Conservation (phyloP, 2,797 vertebrate genomes). For the Australoheros facetus region DNA sequence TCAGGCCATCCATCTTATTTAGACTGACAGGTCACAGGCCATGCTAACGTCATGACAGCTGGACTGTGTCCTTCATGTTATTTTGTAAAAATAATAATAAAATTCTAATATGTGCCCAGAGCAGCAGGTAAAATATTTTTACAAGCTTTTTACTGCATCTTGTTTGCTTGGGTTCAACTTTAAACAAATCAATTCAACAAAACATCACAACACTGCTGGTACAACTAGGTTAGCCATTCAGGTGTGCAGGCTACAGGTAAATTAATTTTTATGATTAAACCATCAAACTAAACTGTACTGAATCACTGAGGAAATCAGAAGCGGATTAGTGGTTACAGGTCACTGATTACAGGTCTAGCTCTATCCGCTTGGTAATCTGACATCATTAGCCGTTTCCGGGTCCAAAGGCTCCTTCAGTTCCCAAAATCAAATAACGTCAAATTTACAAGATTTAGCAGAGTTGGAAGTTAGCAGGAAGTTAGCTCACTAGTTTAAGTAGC, state of each 20-base stretch:
- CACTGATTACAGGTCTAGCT: neutral
- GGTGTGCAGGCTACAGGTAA: neutral
- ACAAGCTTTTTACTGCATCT: neutral
- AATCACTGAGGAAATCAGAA: neutral
- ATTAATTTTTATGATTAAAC: neutral
- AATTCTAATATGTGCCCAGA: neutral
- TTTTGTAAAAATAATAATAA: conserved; percentile 4
- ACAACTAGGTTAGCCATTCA: neutral
- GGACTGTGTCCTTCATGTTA: conserved; percentile 60
- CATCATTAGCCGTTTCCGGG: neutral
- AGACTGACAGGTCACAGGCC: conserved; percentile 69
- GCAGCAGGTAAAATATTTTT: neutral
- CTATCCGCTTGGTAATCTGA: neutral
- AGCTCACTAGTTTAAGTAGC: neutral
- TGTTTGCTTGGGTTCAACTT: neutral
- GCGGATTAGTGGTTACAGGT: too few species aligned
- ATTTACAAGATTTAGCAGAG: neutral
- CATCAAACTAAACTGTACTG: neutral
- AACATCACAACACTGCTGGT: neutral
- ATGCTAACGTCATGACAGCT: conserved; percentile 65
- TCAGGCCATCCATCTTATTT: conserved; percentile 77
- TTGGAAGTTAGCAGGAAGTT: neutral
- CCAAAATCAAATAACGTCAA: neutral
- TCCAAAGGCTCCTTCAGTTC: neutral
- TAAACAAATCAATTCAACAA: neutral